Evolutionary conservation across 2,888 invertebrate species (phyloP), one percentile per base, ranked within the genome.

Genomic region (Maniola hyperantus): DNA sequence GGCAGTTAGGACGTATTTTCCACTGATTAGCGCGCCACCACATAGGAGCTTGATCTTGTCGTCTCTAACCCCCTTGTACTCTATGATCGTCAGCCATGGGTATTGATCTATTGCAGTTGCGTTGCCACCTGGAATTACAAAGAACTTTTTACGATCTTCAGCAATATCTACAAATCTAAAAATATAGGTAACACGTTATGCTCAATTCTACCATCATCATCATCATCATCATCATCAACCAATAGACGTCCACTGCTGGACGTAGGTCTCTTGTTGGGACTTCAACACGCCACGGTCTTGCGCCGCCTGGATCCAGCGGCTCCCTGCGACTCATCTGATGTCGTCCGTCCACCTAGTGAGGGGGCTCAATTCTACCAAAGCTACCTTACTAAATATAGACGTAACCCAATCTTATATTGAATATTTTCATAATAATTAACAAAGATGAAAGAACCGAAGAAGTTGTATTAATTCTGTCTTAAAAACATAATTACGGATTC

Each of bases 11-110:
- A 94, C 89, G 72, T 94, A 94, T 79, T 79, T 81, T 0, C 81
- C 77, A 70, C 89, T 93, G 69, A 94, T 93, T 0, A 94, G 81
- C 1, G 85, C 83, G 0, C 92, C 93, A 0, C 93, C 93, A 72
- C 94, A 94, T 0, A 85, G 74, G 34, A 87, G 79, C 64, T 82
- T 85, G 39, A 79, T 76, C 51, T 68, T 74, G 54, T 74, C 73
- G 15, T 78, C 73, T 13, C 69, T 76, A 0, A 62, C 15, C 6
- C 71, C 67, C n/a, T 60, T 61, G 75, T 94, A 93, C 61, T 92
- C 85, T 44, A 94, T 79, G 15, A 93, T 78, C 0, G 83, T 89
- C 77, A 93, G 76, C 94, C 94, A 94, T 0, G 94, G 94, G 76
- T 91, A 93, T 72, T 94, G 91, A 54, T 93, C 93, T 15, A 94